phyloP scores from a whole-genome alignment of 2,797 vertebrate species.

The Sebastes elongatus region DNA sequence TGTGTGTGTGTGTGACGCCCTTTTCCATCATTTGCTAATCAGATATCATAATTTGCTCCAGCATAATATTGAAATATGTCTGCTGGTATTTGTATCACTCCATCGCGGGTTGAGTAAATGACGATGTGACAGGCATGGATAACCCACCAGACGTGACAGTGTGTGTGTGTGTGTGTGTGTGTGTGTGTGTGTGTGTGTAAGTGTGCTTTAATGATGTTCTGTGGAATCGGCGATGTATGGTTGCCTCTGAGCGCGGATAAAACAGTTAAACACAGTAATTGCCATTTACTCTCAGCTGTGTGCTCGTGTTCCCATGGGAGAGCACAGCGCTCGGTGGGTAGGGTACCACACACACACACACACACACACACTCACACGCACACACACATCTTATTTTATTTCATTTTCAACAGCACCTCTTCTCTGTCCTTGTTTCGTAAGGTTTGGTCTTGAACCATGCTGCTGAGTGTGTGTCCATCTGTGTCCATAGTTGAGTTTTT shows the following conservation, averaged over 20 bases:
- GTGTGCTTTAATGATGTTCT: conserved; percentile 73
- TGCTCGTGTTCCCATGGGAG: conserved; percentile 67
- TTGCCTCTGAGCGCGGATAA: conserved; percentile 67
- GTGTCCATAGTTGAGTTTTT: conserved; percentile 42
- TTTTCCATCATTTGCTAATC: conserved; percentile 65
- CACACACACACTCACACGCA: conserved; percentile 5
- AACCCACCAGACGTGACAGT: conserved; percentile 46
- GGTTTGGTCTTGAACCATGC: neutral
- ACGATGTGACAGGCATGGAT: conserved; percentile 74
- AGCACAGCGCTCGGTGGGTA: conserved; percentile 41
- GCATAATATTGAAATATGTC: conserved; percentile 70
- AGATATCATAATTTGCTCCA: conserved; percentile 69
- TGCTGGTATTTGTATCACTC: conserved; percentile 65
- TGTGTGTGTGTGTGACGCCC: neutral
- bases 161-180: neutral
- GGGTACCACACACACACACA: conserved; percentile 9
- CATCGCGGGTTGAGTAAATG: conserved; percentile 67
- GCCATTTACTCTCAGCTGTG: conserved; percentile 79
- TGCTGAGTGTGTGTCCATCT: conserved; percentile 31
- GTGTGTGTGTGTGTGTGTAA: conserved; percentile 27
- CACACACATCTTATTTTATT: conserved; percentile 30
- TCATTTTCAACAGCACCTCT: conserved; percentile 9
- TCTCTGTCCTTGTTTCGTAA: conserved; percentile 12
- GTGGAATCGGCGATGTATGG: conserved; percentile 67
- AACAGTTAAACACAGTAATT: conserved; percentile 80